Conservation (phyloP, 2,113 vertebrate genomes). For the Oceanites oceanicus region DNA sequence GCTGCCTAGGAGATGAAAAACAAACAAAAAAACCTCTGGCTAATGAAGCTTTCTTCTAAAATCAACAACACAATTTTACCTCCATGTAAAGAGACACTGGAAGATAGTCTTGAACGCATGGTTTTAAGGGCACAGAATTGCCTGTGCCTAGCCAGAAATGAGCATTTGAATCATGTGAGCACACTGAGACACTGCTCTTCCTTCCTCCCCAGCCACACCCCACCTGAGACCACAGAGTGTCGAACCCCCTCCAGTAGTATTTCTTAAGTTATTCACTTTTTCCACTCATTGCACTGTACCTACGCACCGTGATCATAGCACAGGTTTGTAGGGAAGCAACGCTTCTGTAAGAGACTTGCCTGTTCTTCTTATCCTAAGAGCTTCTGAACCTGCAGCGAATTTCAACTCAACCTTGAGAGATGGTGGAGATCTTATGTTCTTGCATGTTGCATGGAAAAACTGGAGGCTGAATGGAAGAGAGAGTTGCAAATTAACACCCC, state of each 20-base stretch:
- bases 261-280: not conserved
- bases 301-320: not conserved
- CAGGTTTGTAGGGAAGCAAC: not conserved
- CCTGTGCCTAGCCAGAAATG: not conserved
- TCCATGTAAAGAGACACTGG: not conserved
- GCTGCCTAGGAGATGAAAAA: not conserved
- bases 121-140: not conserved
- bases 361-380: not conserved
- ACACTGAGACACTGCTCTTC: rapidly evolving
- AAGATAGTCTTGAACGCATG: not conserved
- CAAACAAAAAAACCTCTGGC: not conserved
- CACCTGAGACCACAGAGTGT: not conserved
- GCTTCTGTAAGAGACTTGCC: not conserved
- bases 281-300: not conserved
- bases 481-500: not conserved
- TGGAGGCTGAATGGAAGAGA: not conserved
- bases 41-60: not conserved
- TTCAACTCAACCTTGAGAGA: not conserved
- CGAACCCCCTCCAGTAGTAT: not conserved
- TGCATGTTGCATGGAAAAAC: not conserved
- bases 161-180: rapidly evolving
- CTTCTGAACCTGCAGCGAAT: not conserved
- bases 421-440: not conserved
- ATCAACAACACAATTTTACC: not conserved
- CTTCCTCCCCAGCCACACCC: not conserved